phyloP scores from a whole-genome alignment of 2,797 vertebrate species.

The Glossophaga mutica region DNA sequence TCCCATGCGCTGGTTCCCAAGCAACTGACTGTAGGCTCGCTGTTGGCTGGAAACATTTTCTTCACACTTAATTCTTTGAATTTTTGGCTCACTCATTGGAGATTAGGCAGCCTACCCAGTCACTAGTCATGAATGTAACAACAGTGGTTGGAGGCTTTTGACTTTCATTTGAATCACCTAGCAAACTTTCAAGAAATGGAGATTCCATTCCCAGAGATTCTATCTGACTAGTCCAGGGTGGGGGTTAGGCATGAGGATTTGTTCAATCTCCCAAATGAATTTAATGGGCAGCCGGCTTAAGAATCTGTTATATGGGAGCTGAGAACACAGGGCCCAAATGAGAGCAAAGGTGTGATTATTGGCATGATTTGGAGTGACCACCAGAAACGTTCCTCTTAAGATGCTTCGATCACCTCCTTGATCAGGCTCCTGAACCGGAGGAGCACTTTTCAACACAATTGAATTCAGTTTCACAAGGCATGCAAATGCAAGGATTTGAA shows the following conservation, averaged over 20 bases:
- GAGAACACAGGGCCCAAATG: not conserved
- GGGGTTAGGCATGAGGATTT: not conserved
- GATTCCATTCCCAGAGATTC: not conserved
- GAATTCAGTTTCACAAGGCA: not conserved
- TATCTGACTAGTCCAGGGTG: not conserved
- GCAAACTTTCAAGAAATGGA: not conserved
- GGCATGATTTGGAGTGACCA: not conserved
- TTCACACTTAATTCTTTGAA: not conserved
- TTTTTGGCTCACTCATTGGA: not conserved
- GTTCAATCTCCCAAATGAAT: not conserved
- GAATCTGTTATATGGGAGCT: accelerated
- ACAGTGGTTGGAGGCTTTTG: not conserved
- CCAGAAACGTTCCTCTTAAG: not conserved
- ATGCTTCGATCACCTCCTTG: not conserved
- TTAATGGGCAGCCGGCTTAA: not conserved
- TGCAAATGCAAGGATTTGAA: not conserved
- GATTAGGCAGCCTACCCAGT: not conserved
- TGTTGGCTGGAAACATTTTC: not conserved
- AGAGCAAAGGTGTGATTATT: not conserved
- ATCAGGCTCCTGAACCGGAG: not conserved
- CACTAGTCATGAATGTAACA: not conserved
- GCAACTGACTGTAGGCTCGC: not conserved
- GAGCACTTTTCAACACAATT: not conserved
- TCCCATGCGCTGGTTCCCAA: not conserved
- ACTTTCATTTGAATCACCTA: not conserved